Percentiles rank a stretch among this genome's conserved stretches.
Conservation (phyloP, 92 coral and sea anemone genomes). For the Porites lobata region DNA sequence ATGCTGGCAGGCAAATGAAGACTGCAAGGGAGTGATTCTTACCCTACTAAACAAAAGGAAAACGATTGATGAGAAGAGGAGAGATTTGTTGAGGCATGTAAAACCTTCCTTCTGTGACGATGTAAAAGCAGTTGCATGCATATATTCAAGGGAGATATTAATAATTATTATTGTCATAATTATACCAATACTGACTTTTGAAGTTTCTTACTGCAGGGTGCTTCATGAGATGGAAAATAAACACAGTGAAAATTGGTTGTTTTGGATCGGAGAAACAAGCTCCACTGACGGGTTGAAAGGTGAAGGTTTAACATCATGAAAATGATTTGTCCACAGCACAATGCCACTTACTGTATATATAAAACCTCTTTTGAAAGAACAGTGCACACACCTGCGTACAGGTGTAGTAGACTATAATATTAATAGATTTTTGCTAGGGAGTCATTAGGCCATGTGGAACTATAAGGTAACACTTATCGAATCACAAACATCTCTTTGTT, state of each 20-base stretch:
- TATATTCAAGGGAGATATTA: not conserved
- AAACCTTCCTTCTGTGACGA: not conserved
- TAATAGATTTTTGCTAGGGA: too few relatives aligned
- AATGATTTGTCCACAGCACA: too few relatives aligned
- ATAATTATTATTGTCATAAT: not conserved
- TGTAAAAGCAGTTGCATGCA: not conserved
- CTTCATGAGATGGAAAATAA: not conserved
- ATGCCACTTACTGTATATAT: too few relatives aligned
- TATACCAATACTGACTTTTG: not conserved
- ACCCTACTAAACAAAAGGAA: not conserved
- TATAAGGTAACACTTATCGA: too few relatives aligned
- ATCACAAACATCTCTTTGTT: too few relatives aligned
- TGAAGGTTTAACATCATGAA: not conserved
- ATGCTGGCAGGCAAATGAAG: constrained; percentile 3
- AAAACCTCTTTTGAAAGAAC: too few relatives aligned
- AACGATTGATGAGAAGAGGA: not conserved
- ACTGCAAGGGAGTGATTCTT: not conserved
- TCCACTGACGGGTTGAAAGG: constrained; percentile 8
- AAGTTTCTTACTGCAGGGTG: not conserved
- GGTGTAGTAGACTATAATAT: too few relatives aligned
- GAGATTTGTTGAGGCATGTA: not conserved
- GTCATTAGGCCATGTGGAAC: too few relatives aligned
- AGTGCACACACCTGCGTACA: too few relatives aligned
- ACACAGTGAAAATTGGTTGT: not conserved
- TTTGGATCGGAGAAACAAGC: not conserved